Conservation (phyloP, 2,113 vertebrate genomes). For the Eptesicus fuscus region DNA sequence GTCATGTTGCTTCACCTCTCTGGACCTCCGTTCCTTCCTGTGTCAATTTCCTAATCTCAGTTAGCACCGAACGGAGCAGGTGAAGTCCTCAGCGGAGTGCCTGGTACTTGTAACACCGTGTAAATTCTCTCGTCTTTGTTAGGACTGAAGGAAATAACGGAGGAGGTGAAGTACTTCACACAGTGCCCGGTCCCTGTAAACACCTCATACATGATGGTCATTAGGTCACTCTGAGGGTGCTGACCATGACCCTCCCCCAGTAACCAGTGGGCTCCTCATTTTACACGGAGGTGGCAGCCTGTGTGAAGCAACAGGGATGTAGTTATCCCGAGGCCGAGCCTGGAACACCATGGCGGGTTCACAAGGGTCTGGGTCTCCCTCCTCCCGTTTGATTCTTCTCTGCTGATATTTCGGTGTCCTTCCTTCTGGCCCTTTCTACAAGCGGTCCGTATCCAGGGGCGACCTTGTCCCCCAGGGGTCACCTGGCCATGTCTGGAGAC, state of each 20-base stretch:
- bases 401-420: neutral
- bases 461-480: neutral
- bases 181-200: neutral
- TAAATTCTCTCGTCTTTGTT: too few species aligned
- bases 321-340: neutral
- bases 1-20: neutral
- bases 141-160: neutral
- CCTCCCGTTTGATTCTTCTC: neutral
- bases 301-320: neutral
- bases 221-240: neutral
- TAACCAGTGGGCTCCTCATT: neutral
- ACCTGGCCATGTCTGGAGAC: neutral
- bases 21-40: neutral
- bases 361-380: neutral
- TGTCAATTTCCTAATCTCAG: neutral
- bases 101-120: neutral
- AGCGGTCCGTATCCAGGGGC: neutral
- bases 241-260: neutral
- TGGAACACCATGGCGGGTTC: fast-evolving
- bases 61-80: too few species aligned
- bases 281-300: neutral
- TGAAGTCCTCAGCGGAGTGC: neutral
- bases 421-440: neutral
- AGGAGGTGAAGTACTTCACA: neutral
- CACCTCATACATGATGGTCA: fast-evolving